Percentiles rank a stretch among this genome's conserved stretches.
Evolutionary conservation across 2,797 vertebrate species (phyloP).

Genomic region (Gallinago stenura): DNA sequence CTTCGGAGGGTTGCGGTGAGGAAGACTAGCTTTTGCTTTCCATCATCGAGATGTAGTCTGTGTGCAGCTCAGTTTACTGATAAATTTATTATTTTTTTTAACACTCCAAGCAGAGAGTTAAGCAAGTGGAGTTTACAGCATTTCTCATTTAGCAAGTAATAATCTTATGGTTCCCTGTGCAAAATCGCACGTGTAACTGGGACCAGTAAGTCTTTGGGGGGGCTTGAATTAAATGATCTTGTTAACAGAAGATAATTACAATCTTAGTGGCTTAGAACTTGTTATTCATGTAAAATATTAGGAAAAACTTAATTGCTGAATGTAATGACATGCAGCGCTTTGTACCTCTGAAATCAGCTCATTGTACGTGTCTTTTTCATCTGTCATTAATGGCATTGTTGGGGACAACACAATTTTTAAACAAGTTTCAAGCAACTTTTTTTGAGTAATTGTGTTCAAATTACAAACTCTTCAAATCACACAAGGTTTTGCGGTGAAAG

Average conservation of each 20-base stretch:
- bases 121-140: background rate
- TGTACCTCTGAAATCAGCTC: conserved; percentile 38
- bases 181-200: background rate
- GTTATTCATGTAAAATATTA: conserved; percentile 25
- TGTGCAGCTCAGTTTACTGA: background rate
- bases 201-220: background rate
- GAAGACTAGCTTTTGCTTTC: background rate
- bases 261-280: background rate
- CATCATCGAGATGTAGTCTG: background rate
- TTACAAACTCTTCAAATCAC: background rate
- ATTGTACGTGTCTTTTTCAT: background rate
- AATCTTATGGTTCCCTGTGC: background rate
- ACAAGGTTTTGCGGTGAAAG: background rate
- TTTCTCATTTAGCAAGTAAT: background rate
- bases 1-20: background rate
- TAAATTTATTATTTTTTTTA: too few species aligned
- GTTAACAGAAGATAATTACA: background rate
- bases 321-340: conserved; percentile 2
- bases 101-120: background rate
- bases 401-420: background rate
- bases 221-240: background rate
- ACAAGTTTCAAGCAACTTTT: background rate
- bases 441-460: background rate
- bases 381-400: background rate
- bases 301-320: background rate